These are phyloP conservation scores for Macaria liturata DNA, from an alignment of 2,888 invertebrate genomes.

Conservation along the genomic window DNA sequence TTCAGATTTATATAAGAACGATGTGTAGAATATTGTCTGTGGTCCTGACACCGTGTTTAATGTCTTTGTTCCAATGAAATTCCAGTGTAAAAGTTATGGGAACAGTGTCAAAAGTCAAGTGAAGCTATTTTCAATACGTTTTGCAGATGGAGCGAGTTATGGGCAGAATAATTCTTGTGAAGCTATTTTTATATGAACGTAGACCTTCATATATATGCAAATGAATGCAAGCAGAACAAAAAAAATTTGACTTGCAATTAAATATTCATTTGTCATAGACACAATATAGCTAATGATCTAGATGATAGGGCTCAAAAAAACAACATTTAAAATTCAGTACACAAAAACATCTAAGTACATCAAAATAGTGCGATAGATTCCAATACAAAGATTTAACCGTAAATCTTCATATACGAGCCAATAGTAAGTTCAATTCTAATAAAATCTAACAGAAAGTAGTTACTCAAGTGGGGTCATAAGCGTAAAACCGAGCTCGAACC, in stretches of 20 bases:
- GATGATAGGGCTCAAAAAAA: too few relatives aligned
- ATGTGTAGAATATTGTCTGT: constrained; percentile 73
- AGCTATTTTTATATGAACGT: too few relatives aligned
- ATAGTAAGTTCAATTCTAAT: constrained; percentile 11
- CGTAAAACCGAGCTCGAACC: constrained; percentile 63
- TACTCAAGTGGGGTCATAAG: constrained; percentile 28
- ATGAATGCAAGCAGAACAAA: too few relatives aligned
- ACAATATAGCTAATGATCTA: too few relatives aligned
- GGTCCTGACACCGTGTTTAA: constrained; percentile 68
- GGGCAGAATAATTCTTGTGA: neutral
- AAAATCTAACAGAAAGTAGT: constrained; percentile 29
- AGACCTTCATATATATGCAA: too few relatives aligned
- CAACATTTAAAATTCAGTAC: too few relatives aligned
- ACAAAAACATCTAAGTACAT: too few relatives aligned
- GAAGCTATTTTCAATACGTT: constrained; percentile 28
- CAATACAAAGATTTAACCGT: neutral
- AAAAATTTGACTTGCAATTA: too few relatives aligned
- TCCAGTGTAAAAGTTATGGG: constrained; percentile 54
- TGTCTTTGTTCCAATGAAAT: constrained; percentile 73
- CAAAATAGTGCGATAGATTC: too few relatives aligned
- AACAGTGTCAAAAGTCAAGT: constrained; percentile 43
- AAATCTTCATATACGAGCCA: neutral
- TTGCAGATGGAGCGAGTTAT: constrained; percentile 4
- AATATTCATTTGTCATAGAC: too few relatives aligned
- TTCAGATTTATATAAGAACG: constrained; percentile 69